Percentiles rank a stretch among this genome's conserved stretches.
These are phyloP conservation scores for Cloeon dipterum DNA, from an alignment of 2,888 invertebrate genomes.

Conservation along the genomic window DNA sequence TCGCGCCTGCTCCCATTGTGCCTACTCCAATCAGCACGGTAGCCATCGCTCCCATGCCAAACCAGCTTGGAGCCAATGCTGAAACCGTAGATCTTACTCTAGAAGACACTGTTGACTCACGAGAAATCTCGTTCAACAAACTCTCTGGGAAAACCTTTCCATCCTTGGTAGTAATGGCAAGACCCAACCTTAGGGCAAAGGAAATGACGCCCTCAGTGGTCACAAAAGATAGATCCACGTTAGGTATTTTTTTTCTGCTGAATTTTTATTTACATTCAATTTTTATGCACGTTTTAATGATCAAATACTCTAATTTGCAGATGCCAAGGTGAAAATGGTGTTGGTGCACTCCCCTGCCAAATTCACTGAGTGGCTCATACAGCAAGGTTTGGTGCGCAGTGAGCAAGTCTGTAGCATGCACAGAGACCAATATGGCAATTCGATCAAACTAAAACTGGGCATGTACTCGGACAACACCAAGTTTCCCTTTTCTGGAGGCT, in stretches of 20 bases:
- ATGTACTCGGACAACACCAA: constrained; percentile 71
- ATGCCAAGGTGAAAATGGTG: constrained; percentile 60
- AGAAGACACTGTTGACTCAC: constrained; percentile 19
- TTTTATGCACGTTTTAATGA: background rate
- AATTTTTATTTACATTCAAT: background rate
- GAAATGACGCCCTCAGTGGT: constrained; percentile 21
- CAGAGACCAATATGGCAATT: constrained; percentile 12
- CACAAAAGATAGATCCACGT: constrained; percentile 18
- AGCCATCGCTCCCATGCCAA: background rate
- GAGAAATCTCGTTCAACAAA: constrained; percentile 56
- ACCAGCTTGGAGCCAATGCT: background rate
- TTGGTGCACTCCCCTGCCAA: constrained; percentile 61
- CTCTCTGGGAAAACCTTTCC: constrained; percentile 61
- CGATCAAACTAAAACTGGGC: constrained; percentile 49
- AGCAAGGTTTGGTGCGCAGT: constrained; percentile 56
- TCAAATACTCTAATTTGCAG: constrained; percentile 17
- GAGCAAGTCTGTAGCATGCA: constrained; percentile 58
- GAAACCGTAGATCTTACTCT: constrained; percentile 3
- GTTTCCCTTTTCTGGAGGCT: constrained; percentile 72
- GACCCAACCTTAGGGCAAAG: constrained; percentile 51
- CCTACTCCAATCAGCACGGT: no score
- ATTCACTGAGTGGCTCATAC: constrained; percentile 77
- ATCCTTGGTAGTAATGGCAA: constrained; percentile 60
- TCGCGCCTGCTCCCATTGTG: no score
- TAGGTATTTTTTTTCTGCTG: constrained; percentile 14